Percentiles rank a stretch among this genome's conserved stretches.
Evolutionary conservation across 1,140 invertebrate species (phyloP).

Genomic region (Sarcophaga peregrina): DNA sequence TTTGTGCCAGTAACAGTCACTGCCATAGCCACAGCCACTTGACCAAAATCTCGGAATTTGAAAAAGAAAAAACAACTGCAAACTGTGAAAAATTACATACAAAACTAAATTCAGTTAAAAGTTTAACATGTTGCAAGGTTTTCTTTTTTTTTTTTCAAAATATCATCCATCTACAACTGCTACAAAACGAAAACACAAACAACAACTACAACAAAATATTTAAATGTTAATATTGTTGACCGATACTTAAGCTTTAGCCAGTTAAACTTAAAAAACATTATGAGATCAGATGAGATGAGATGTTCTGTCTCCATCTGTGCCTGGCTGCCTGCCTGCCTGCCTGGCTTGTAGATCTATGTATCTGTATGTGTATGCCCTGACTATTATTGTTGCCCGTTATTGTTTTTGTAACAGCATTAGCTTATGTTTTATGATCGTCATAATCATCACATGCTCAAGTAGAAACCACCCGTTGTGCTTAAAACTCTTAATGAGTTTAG

Average conservation of each 20-base stretch:
- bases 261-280: too few relatives aligned
- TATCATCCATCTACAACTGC: too few relatives aligned
- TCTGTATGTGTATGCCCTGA: background rate
- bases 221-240: slow-evolving; percentile 13
- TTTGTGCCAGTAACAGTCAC: too few relatives aligned
- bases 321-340: too few relatives aligned
- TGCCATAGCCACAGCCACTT: background rate
- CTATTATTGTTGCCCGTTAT: background rate
- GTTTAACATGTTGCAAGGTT: background rate
- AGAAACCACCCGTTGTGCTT: slow-evolving; percentile 31
- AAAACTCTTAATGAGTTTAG: slow-evolving; percentile 35
- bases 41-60: background rate
- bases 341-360: too few relatives aligned
- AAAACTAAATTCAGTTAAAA: slow-evolving; percentile 1
- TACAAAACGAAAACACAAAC: too few relatives aligned
- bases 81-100: background rate
- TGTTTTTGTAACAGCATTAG: background rate
- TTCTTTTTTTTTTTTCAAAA: too few relatives aligned
- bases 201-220: background rate
- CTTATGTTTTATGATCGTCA: background rate
- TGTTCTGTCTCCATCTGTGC: too few relatives aligned
- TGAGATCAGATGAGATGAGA: too few relatives aligned
- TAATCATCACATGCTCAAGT: slow-evolving; percentile 15
- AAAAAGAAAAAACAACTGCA: background rate
- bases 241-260: background rate